These are phyloP conservation scores for Aphis craccivora DNA, from an alignment of 1,140 invertebrate genomes.

Conservation along the genomic window DNA sequence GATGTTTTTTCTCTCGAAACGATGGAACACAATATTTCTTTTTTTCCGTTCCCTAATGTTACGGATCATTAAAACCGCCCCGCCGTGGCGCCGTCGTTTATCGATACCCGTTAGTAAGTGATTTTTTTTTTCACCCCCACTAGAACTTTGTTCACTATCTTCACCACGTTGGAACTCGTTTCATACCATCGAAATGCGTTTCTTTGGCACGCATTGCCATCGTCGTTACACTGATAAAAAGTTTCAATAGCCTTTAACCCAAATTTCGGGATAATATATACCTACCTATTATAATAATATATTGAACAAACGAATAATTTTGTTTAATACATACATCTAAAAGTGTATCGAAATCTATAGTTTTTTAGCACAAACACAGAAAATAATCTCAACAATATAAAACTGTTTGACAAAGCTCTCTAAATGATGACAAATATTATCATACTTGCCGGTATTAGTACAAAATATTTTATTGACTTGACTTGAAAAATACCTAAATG, in stretches of 20 bases:
- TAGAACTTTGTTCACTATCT: slow-evolving; percentile 39
- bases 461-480: background rate
- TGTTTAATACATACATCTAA: background rate
- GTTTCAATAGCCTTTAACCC: background rate
- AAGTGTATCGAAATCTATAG: background rate
- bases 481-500: background rate
- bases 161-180: background rate
- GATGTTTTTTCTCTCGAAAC: background rate
- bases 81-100: slow-evolving; percentile 40
- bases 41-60: slow-evolving; percentile 45
- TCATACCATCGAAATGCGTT: slow-evolving; percentile 10
- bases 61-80: slow-evolving; percentile 46
- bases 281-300: background rate
- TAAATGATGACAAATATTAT: background rate
- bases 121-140: slow-evolving; percentile 25
- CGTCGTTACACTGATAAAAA: slow-evolving; percentile 39
- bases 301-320: background rate
- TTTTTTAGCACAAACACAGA: background rate
- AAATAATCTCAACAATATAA: background rate
- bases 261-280: background rate
- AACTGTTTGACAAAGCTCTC: background rate
- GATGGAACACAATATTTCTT: slow-evolving; percentile 25
- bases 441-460: background rate
- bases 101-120: slow-evolving; percentile 49
- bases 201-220: slow-evolving; percentile 12